phyloP scores from a whole-genome alignment of 92 coral and sea anemone genomes.

The Umimayanthus kanabou region DNA sequence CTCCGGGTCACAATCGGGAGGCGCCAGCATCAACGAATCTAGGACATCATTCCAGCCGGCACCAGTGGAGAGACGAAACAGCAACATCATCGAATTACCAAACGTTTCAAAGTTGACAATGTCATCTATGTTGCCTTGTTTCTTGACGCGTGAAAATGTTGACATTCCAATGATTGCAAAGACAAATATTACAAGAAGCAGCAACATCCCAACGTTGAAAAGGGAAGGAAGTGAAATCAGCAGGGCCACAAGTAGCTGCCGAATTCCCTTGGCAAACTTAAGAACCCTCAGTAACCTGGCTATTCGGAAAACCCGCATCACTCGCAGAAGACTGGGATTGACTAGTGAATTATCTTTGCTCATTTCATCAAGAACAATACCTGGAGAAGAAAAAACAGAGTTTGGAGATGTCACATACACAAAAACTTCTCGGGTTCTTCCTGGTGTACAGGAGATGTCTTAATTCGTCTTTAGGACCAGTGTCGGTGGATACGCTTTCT shows the following conservation, averaged over 20 bases:
- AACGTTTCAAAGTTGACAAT: conserved; percentile 92
- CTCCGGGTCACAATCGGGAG: conserved; percentile 85
- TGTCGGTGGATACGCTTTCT: background rate
- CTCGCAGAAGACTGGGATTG: conserved; percentile 87
- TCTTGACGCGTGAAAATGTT: conserved; percentile 82
- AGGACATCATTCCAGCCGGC: conserved; percentile 98
- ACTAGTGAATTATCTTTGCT: conserved; percentile 57
- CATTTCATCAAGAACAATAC: conserved; percentile 84
- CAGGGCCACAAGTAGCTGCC: conserved; percentile 88
- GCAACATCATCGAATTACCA: conserved; percentile 83
- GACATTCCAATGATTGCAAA: conserved; percentile 97
- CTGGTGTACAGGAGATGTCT: background rate
- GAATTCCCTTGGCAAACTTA: conserved; percentile 95
- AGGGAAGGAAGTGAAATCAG: conserved; percentile 92
- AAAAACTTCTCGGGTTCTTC: background rate
- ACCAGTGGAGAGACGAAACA: conserved; percentile 91
- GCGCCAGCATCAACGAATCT: conserved; percentile 88
- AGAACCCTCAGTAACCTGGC: conserved; percentile 88
- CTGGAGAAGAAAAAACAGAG: conserved; percentile 43
- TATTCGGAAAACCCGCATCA: conserved; percentile 88
- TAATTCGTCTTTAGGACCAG: background rate
- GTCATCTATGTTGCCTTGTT: conserved; percentile 86
- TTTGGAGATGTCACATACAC: background rate
- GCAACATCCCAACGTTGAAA: conserved; percentile 85
- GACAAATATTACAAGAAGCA: conserved; percentile 90